Conservation (phyloP, 2,888 invertebrate species). For the Aporophyla nigra region DNA sequence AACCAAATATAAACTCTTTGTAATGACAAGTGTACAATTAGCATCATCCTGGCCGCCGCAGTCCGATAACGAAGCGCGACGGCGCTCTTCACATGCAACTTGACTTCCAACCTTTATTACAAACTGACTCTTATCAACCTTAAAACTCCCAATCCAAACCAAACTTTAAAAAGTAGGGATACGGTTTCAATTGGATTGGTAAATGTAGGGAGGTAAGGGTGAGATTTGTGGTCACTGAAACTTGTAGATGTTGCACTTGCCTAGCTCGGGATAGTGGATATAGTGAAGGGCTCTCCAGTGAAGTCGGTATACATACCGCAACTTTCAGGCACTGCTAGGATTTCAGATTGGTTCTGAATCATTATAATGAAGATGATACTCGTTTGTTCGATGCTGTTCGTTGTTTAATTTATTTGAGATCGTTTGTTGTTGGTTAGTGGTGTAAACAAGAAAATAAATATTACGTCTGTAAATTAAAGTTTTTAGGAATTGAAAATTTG, state of each 20-base stretch:
- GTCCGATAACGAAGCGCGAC: conserved; percentile 84
- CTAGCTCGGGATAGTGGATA: conserved; percentile 77
- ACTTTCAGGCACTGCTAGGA: conserved; percentile 69
- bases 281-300: conserved; percentile 76
- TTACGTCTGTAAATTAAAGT: background rate
- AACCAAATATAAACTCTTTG: conserved; percentile 69
- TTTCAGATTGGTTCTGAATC: conserved; percentile 65
- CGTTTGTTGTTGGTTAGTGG: background rate
- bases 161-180: conserved; percentile 14
- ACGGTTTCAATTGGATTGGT: conserved; percentile 49
- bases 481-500: background rate
- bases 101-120: conserved; percentile 75
- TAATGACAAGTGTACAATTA: conserved; percentile 83
- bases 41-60: conserved; percentile 78
- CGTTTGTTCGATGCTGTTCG: conserved; percentile 29
- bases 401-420: conserved; percentile 1
- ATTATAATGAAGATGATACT: conserved; percentile 63
- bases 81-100: conserved; percentile 83
- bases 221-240: conserved; percentile 62
- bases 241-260: conserved; percentile 79
- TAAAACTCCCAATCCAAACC: conserved; percentile 26
- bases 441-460: background rate
- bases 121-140: conserved; percentile 65
- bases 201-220: conserved; percentile 46
- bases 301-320: conserved; percentile 77